Conservation (phyloP, 2,113 vertebrate species). For the human region DNA sequence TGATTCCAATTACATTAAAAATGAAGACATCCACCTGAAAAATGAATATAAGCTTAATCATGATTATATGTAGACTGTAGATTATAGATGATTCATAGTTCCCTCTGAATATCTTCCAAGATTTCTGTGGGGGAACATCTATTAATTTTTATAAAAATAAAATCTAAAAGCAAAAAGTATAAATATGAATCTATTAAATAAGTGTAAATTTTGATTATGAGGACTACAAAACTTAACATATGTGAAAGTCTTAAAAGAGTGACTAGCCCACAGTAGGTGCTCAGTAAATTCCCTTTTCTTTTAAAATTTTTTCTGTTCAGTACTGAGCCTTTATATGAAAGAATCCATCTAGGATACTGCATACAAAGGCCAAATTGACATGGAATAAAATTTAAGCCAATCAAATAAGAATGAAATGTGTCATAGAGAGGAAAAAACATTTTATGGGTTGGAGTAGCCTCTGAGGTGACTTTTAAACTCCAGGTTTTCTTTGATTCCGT, state of each 20-base stretch:
- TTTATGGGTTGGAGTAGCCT: conserved; percentile 44
- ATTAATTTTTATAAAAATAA: conserved; percentile 19
- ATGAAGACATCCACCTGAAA: conserved; percentile 28
- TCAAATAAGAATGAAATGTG: conserved; percentile 49
- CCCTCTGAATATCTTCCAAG: neutral
- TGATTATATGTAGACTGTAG: conserved; percentile 24
- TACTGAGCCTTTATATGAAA: neutral
- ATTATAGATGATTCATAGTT: conserved; percentile 40
- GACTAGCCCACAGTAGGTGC: neutral
- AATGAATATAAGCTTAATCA: conserved; percentile 40
- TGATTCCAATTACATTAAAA: conserved; percentile 65
- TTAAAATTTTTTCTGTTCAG: neutral
- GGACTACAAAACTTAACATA: neutral
- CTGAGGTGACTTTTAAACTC: conserved; percentile 54
- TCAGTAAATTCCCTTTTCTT: neutral
- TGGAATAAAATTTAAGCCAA: conserved; percentile 51
- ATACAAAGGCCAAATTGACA: conserved; percentile 24
- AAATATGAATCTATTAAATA: neutral
- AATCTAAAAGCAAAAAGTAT: neutral
- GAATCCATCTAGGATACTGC: conserved; percentile 13
- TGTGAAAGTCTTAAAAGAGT: neutral
- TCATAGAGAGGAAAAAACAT: neutral
- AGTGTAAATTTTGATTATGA: neutral
- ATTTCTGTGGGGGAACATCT: neutral
- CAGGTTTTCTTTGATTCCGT: conserved; percentile 46